Evolutionary conservation across 2,888 invertebrate species (phyloP).

Genomic region (Nomada fabriciana): DNA sequence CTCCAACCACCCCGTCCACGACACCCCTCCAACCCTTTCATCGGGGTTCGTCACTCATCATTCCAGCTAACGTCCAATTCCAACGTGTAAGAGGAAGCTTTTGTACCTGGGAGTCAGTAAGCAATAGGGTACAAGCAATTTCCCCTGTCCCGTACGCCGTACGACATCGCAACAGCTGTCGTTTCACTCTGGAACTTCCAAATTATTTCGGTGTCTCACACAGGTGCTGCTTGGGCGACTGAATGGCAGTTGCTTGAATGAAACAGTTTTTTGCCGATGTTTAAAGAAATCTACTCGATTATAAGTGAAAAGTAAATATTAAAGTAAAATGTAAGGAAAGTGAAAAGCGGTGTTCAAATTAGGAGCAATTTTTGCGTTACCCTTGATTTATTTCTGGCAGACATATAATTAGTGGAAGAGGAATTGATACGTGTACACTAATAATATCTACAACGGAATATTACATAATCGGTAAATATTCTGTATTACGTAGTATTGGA

Average conservation of each 20-base stretch:
- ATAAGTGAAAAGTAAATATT: not conserved
- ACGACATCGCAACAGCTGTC: slow-evolving; percentile 34
- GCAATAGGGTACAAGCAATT: slow-evolving; percentile 46
- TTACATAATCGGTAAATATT: no score
- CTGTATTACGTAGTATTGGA: no score
- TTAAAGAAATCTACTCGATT: not conserved
- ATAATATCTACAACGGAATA: no score
- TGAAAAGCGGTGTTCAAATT: no score
- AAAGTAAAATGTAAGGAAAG: no score
- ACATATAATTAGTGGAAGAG: no score
- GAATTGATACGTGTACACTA: no score
- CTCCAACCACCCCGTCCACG: not conserved
- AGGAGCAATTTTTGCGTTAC: no score
- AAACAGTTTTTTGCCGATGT: slow-evolving; percentile 1
- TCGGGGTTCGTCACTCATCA: slow-evolving; percentile 28
- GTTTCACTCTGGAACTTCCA: slow-evolving; percentile 68
- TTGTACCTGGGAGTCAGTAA: slow-evolving; percentile 19
- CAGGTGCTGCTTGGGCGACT: slow-evolving; percentile 63
- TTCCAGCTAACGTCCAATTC: slow-evolving; percentile 8
- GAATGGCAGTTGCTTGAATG: not conserved
- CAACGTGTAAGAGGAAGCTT: not conserved
- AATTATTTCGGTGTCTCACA: slow-evolving; percentile 77
- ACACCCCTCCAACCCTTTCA: slow-evolving; percentile 27
- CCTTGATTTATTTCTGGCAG: no score
- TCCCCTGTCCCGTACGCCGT: slow-evolving; percentile 20